Evolutionary conservation across 1,140 invertebrate species (phyloP).

Genomic region (Uloborus diversus): DNA sequence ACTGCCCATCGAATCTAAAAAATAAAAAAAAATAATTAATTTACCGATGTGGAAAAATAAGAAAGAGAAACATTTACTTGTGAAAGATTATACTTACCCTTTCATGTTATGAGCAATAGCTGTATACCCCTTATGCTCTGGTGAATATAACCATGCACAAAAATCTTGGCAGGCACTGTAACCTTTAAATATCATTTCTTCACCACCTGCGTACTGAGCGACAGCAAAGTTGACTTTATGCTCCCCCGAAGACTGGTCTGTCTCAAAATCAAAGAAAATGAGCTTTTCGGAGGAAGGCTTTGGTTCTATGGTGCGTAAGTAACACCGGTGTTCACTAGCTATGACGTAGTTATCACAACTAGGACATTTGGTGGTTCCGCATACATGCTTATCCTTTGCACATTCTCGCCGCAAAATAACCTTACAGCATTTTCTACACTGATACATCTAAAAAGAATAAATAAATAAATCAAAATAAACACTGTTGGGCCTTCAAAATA

Average conservation of each 20-base stretch:
- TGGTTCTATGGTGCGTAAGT: neutral
- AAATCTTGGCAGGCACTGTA: neutral
- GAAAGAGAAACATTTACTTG: neutral
- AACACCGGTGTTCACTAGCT: neutral
- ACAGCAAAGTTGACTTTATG: neutral
- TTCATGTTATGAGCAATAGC: slow-evolving; percentile 67
- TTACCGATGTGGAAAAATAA: neutral
- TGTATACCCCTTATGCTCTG: slow-evolving; percentile 60
- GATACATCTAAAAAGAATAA: neutral
- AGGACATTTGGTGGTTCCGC: neutral
- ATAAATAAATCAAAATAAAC: neutral
- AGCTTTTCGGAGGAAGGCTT: neutral
- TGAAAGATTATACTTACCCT: neutral
- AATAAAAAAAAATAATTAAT: neutral
- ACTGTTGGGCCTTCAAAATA: neutral
- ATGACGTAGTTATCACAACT: neutral
- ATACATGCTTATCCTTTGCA: neutral
- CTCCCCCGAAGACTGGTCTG: neutral
- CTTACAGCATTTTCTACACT: neutral
- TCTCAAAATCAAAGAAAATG: neutral
- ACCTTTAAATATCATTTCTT: neutral
- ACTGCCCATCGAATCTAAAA: neutral
- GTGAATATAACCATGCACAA: neutral
- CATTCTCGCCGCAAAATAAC: neutral
- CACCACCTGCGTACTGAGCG: neutral